Conservation (phyloP, 2,888 invertebrate genomes). For the Pasiphila rectangulata region DNA sequence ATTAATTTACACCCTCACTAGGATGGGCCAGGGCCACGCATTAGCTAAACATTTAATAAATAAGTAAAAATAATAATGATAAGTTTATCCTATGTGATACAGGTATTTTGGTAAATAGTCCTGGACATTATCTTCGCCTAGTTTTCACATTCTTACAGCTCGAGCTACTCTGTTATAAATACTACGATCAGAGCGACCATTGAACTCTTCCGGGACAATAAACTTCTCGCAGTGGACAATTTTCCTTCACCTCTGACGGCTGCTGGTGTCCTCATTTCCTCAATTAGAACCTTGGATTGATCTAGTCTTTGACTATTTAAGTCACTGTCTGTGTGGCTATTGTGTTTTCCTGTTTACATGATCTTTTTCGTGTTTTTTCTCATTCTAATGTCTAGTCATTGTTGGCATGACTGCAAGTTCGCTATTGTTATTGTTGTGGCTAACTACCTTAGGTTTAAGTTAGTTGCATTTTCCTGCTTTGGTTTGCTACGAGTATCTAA, state of each 20-base stretch:
- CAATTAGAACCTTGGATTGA: constrained; percentile 16
- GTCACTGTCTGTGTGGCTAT: neutral
- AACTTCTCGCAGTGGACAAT: constrained; percentile 28
- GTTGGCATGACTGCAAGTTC: too few relatives aligned
- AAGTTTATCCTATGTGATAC: too few relatives aligned
- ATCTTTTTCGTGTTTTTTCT: neutral
- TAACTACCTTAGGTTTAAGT: neutral
- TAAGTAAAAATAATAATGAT: too few relatives aligned
- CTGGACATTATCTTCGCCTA: too few relatives aligned
- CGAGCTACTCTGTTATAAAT: neutral
- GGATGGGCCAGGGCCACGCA: too few relatives aligned
- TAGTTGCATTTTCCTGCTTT: neutral
- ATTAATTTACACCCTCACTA: too few relatives aligned
- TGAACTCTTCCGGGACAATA: constrained; percentile 33
- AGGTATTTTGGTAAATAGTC: too few relatives aligned
- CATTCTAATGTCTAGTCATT: too few relatives aligned
- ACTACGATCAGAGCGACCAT: constrained; percentile 23
- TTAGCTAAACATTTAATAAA: too few relatives aligned
- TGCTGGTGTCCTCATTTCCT: constrained; percentile 25
- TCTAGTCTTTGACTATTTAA: constrained; percentile 3
- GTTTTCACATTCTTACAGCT: neutral
- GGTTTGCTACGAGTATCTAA: neutral
- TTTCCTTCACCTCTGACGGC: constrained; percentile 29
- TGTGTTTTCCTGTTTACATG: constrained; percentile 12
- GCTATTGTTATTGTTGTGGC: too few relatives aligned